Evolutionary conservation across 2,113 vertebrate species (phyloP), one percentile per base, ranked within the genome.

Genomic region (Spermophilus dauricus): DNA sequence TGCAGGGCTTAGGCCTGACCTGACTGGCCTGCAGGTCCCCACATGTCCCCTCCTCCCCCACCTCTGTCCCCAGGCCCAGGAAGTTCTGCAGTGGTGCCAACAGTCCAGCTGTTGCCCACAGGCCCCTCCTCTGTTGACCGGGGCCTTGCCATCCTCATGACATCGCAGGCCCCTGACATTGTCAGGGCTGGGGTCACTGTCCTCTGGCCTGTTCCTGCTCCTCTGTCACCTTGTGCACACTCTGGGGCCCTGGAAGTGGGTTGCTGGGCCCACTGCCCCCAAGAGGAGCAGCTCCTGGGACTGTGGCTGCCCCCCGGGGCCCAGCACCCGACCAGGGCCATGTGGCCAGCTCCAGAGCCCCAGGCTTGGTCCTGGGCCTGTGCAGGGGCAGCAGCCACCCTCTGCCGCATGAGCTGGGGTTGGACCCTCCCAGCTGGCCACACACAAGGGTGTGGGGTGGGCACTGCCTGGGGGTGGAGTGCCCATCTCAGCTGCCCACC

Each of bases 381-480:
- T 0, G 0, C 1, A 4, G 61, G 39, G 56, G 58, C 30, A 3
- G 28, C 4, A 8, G 77, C 58, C 2, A 1, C 1, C 17, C 61
- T 69, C 34, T 0, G 0, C 26, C 7, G 30, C 75, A 12, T 3
- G 7, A 45, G 53, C 22, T 20, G 65, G 11, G 10, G 18, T 11
- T 12, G 69, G 39, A 8, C 30, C 34, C 37, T 42, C 5, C 16
- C 0, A 3, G 37, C 32, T 22, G 26, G 14, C 17, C 58, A 1
- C 3, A 4, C 12, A n/a, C 24, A 53, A 26, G 51, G 56, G 72
- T 12, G 17, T 8, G 88, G 5, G 88, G 5, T 0, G 20, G 51
- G 53, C 11, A 24, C 63, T 70, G n/a, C 96, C 75, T 34, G 96
- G 70, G 48, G 91, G 89, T 90, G 67, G 82, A 93, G 90, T 97